These are phyloP conservation scores for Ptiloglossa arizonensis DNA, from an alignment of 1,140 invertebrate species.

Conservation along the genomic window DNA sequence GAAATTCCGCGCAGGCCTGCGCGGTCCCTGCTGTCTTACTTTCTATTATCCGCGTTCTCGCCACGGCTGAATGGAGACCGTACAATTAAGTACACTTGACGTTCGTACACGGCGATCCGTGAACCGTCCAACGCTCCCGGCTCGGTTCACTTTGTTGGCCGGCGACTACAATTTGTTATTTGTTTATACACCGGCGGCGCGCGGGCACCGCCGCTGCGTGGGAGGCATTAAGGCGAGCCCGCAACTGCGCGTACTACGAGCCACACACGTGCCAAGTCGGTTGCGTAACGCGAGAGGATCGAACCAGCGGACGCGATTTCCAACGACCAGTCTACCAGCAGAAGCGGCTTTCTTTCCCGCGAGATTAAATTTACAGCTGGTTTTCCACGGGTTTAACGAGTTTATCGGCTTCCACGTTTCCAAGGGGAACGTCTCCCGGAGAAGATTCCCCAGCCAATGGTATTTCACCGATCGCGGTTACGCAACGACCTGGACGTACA, in stretches of 20 bases:
- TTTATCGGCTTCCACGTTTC: too few relatives aligned
- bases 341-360: too few relatives aligned
- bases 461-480: too few relatives aligned
- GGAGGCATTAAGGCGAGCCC: constrained; percentile 13
- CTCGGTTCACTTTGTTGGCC: constrained; percentile 33
- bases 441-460: too few relatives aligned
- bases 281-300: constrained; percentile 26
- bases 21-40: constrained; percentile 18
- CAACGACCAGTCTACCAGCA: too few relatives aligned
- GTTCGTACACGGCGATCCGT: constrained; percentile 31
- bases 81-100: constrained; percentile 49
- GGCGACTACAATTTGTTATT: constrained; percentile 40
- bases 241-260: not conserved
- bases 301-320: too few relatives aligned
- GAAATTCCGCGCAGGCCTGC: constrained; percentile 2
- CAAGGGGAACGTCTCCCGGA: too few relatives aligned
- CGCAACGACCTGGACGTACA: too few relatives aligned
- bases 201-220: not conserved
- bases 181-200: constrained; percentile 10
- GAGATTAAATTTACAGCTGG: too few relatives aligned
- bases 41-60: constrained; percentile 44
- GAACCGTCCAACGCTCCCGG: constrained; percentile 39
- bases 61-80: constrained; percentile 46
- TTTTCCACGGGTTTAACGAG: too few relatives aligned
- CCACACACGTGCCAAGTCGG: not conserved